Conservation (phyloP, 2,888 invertebrate species). For the Glyphotaelius pellucidus region DNA sequence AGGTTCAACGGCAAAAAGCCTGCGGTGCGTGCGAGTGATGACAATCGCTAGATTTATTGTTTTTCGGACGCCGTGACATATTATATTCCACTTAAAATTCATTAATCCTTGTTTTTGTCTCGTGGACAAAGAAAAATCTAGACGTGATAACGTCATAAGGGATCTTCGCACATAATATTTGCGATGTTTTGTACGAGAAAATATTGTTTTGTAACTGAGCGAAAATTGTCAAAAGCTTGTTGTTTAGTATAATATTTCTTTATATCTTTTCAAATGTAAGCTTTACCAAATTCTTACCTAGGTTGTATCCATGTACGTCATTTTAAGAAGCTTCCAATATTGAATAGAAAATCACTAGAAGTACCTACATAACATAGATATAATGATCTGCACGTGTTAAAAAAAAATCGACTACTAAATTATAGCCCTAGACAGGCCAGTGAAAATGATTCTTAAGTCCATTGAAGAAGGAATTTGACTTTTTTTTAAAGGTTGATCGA, state of each 20-base stretch:
- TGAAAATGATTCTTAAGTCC: no score
- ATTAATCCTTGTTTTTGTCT: constrained; percentile 25
- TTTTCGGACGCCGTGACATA: constrained; percentile 35
- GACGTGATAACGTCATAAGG: constrained; percentile 3
- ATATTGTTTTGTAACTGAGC: neutral
- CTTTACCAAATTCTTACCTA: neutral
- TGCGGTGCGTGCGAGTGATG: constrained; percentile 39
- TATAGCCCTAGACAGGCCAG: no score
- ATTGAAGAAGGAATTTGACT: no score
- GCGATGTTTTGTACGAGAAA: neutral
- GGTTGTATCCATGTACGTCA: no score
- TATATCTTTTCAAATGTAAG: neutral
- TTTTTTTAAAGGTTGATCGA: no score
- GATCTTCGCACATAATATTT: neutral
- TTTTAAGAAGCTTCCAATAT: no score
- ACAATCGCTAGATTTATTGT: constrained; percentile 37
- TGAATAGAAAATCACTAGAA: no score
- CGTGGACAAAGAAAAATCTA: constrained; percentile 13
- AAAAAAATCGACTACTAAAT: no score
- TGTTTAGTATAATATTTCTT: neutral
- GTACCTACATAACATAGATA: no score
- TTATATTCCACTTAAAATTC: constrained; percentile 43
- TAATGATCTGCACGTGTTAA: no score
- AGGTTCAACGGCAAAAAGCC: constrained; percentile 19
- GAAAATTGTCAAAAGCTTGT: neutral